Conservation (phyloP, 2,113 vertebrate genomes). For the Neodon shergylaensis region DNA sequence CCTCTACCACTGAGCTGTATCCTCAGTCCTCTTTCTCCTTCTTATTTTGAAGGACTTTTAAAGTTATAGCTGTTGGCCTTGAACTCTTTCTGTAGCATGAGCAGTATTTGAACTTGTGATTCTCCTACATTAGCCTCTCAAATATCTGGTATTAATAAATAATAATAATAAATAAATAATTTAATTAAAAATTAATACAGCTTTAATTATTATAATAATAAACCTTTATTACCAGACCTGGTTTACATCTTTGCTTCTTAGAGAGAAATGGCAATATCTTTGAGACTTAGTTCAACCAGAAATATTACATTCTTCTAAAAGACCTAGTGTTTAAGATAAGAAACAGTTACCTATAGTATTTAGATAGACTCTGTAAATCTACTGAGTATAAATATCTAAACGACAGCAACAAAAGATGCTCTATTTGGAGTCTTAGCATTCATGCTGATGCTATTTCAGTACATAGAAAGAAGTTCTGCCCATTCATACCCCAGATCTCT, state of each 20-base stretch:
- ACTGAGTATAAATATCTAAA: background rate
- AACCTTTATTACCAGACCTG: background rate
- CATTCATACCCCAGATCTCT: background rate
- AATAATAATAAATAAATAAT: too few species aligned
- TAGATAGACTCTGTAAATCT: background rate
- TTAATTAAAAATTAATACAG: too few species aligned
- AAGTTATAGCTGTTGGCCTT: background rate
- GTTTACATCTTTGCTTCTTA: background rate
- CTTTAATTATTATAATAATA: background rate
- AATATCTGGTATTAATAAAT: background rate
- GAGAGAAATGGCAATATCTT: slow-evolving; percentile 17
- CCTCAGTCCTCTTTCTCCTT: too few species aligned
- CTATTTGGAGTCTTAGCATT: background rate
- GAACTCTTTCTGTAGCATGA: background rate
- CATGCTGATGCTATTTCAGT: slow-evolving; percentile 14
- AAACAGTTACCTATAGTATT: slow-evolving; percentile 10
- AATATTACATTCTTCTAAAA: slow-evolving; percentile 31
- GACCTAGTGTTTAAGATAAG: background rate
- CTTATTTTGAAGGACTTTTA: background rate
- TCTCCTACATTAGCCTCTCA: background rate
- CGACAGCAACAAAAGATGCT: background rate
- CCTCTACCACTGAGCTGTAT: too few species aligned
- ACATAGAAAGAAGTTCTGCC: background rate
- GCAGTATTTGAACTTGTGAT: background rate
- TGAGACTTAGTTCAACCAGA: slow-evolving; percentile 25